Conservation (phyloP, 2,888 invertebrate genomes). For the Cybosia mesomella region DNA sequence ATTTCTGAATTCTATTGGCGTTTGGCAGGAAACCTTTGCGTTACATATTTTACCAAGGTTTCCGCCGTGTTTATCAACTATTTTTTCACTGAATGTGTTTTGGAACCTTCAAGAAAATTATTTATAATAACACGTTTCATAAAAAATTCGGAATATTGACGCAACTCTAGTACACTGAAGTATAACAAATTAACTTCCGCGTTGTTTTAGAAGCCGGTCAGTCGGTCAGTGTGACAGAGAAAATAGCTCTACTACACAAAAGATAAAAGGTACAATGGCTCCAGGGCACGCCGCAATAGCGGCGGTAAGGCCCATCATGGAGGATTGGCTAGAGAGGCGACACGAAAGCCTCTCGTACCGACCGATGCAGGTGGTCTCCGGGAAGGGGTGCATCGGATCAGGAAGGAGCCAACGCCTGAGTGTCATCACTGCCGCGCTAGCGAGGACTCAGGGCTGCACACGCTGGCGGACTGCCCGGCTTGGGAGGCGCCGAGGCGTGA, state of each 20-base stretch:
- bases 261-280: background rate
- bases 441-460: too few species aligned
- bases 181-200: background rate
- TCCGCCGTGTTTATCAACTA: constrained; percentile 21
- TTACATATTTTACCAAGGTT: constrained; percentile 39
- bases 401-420: too few species aligned
- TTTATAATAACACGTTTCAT: constrained; percentile 10
- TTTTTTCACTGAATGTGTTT: constrained; percentile 29
- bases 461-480: too few species aligned
- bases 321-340: too few species aligned
- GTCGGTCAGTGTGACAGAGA: background rate
- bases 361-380: too few species aligned
- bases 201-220: background rate
- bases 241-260: background rate
- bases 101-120: constrained; percentile 24
- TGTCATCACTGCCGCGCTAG: too few species aligned
- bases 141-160: background rate
- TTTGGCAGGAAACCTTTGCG: constrained; percentile 26
- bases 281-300: too few species aligned
- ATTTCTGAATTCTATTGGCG: constrained; percentile 30
- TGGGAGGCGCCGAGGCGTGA: too few species aligned
- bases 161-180: background rate
- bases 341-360: too few species aligned
- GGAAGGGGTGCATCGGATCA: too few species aligned
- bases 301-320: too few species aligned